Conservation (phyloP, 2,113 vertebrate species). For the Halichoerus grypus region DNA sequence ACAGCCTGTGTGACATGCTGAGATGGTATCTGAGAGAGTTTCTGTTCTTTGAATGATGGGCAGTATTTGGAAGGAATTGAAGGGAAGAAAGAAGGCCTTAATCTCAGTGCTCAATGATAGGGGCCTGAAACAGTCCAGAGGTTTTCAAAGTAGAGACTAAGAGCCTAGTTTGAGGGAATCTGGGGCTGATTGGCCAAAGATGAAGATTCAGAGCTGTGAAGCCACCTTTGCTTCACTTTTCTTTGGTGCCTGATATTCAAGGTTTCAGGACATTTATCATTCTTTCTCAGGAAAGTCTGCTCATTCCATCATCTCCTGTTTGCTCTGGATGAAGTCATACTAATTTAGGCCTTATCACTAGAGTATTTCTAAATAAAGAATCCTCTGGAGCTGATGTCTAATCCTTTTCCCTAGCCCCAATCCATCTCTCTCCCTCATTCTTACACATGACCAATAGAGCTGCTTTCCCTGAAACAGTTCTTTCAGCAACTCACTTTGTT, state of each 20-base stretch:
- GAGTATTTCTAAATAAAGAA: constrained; percentile 62
- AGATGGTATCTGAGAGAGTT: not conserved
- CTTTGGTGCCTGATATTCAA: constrained; percentile 36
- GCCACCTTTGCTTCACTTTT: constrained; percentile 7
- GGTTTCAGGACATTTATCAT: constrained; percentile 1
- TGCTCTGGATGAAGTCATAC: not conserved
- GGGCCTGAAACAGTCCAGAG: not conserved
- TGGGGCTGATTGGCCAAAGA: not conserved
- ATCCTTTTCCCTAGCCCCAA: not conserved
- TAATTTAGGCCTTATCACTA: constrained; percentile 32
- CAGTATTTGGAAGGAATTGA: not conserved
- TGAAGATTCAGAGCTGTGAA: not conserved
- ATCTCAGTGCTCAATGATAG: not conserved
- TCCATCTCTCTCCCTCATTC: not conserved
- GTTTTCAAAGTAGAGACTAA: constrained; percentile 17
- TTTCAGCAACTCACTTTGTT: constrained; percentile 55
- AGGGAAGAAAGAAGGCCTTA: not conserved
- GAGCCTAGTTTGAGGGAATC: constrained; percentile 31
- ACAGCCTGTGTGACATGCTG: not conserved
- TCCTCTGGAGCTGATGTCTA: not conserved
- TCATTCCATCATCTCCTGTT: not conserved
- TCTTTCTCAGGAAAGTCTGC: not conserved
- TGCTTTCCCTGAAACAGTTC: not conserved
- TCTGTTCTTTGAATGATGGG: not conserved
- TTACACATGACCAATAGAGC: not conserved